Evolutionary conservation across 2,797 vertebrate species (phyloP).

Genomic region (Anisognathus igniventris): DNA sequence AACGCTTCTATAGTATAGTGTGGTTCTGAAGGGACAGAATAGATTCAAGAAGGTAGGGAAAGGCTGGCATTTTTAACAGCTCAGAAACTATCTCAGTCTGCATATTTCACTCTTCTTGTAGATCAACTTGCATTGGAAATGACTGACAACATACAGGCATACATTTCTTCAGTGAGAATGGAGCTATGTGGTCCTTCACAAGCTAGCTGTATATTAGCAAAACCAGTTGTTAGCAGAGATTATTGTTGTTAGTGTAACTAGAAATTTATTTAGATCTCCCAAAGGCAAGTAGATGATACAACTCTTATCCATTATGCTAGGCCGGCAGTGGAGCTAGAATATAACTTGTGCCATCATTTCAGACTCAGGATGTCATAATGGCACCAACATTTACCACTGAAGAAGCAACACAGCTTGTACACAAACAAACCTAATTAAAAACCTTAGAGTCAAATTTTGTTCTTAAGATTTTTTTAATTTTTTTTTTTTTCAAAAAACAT

Average conservation of each 20-base stretch:
- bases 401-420: not conserved
- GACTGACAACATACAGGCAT: not conserved
- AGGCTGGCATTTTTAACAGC: not conserved
- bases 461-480: not conserved
- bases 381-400: not conserved
- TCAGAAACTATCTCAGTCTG: not conserved
- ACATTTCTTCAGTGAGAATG: not conserved
- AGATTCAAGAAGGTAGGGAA: not conserved
- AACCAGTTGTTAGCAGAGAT: not conserved
- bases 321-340: not conserved
- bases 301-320: not conserved
- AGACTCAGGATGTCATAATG: not conserved
- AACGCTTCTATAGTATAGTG: not conserved
- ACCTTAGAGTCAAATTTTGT: not conserved
- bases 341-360: not conserved
- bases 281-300: not conserved
- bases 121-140: not conserved
- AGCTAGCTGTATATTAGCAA: not conserved
- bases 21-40: not conserved
- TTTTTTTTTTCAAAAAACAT: not conserved
- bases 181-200: not conserved
- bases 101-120: not conserved
- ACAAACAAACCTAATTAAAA: not conserved
- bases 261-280: not conserved
- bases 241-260: not conserved